Conservation (phyloP, 2,113 vertebrate species). For the Barbus barbus region DNA sequence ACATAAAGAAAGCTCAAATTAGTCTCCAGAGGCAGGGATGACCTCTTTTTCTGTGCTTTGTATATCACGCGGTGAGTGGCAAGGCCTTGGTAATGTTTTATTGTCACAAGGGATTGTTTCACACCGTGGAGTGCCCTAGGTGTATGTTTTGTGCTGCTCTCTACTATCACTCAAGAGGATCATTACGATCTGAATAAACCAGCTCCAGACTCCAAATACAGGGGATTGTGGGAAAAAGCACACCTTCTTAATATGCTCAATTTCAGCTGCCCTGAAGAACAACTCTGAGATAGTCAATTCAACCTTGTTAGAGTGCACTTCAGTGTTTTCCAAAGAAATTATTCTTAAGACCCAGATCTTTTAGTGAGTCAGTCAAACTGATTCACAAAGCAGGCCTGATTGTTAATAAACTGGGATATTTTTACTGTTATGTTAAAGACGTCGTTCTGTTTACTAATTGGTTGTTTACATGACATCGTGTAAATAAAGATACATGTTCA, state of each 20-base stretch:
- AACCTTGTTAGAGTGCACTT: too few relatives aligned
- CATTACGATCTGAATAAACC: too few relatives aligned
- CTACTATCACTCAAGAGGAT: conserved; percentile 42
- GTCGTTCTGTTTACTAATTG: background rate
- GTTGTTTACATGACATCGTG: background rate
- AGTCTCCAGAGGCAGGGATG: conserved; percentile 6
- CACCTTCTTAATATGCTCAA: conserved; percentile 60
- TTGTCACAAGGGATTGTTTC: conserved; percentile 25
- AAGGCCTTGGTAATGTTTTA: background rate
- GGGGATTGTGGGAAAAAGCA: conserved; percentile 48
- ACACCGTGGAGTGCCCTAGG: background rate
- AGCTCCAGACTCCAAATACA: too few relatives aligned
- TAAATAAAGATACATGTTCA: background rate
- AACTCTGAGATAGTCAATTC: conserved; percentile 55
- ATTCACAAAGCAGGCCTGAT: too few relatives aligned
- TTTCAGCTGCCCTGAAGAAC: conserved; percentile 57
- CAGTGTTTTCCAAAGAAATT: background rate
- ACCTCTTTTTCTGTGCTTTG: conserved; percentile 9
- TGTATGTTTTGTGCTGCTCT: conserved; percentile 21
- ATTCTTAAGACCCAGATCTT: too few relatives aligned
- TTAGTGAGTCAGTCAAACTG: too few relatives aligned
- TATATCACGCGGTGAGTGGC: background rate
- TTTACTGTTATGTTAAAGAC: too few relatives aligned
- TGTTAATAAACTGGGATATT: background rate
- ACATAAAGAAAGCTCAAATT: conserved; percentile 5